Evolutionary conservation across 2,888 invertebrate species (phyloP).

Genomic region (Campoplex nolae): DNA sequence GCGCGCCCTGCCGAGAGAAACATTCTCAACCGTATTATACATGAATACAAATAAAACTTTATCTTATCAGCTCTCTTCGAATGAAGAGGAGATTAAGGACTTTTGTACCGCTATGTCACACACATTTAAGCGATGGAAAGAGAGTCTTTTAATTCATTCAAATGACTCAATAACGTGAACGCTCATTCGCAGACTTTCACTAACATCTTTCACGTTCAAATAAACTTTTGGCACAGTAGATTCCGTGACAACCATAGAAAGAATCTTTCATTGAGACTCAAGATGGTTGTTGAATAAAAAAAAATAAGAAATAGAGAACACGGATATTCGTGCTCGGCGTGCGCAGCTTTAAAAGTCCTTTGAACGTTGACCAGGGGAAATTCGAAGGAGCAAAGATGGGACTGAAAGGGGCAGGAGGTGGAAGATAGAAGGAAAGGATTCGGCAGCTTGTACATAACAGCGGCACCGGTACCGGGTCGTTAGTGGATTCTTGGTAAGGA

Average conservation of each 20-base stretch:
- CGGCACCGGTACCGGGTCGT: slow-evolving; percentile 75
- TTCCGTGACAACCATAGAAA: background rate
- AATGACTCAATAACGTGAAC: background rate
- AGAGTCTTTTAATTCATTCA: background rate
- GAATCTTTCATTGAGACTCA: background rate
- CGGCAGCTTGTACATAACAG: slow-evolving; percentile 50
- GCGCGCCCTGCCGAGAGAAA: slow-evolving; percentile 72
- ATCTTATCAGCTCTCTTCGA: slow-evolving; percentile 35
- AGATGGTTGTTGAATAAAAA: background rate
- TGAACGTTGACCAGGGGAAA: slow-evolving; percentile 39
- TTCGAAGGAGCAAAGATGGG: slow-evolving; percentile 30
- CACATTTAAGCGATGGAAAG: background rate
- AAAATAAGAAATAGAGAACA: background rate
- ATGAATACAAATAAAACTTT: slow-evolving; percentile 50
- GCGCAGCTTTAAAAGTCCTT: slow-evolving; percentile 25
- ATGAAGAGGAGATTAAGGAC: background rate
- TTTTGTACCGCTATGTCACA: background rate
- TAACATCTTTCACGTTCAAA: background rate
- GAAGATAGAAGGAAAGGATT: slow-evolving; percentile 62
- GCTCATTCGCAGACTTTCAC: background rate
- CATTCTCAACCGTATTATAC: slow-evolving; percentile 73
- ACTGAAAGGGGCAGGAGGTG: slow-evolving; percentile 47
- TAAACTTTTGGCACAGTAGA: background rate
- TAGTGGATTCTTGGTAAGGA: slow-evolving; percentile 81
- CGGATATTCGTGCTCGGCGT: slow-evolving; percentile 18